Conservation (phyloP, 2,113 vertebrate genomes). For the Corythornis cristatus region DNA sequence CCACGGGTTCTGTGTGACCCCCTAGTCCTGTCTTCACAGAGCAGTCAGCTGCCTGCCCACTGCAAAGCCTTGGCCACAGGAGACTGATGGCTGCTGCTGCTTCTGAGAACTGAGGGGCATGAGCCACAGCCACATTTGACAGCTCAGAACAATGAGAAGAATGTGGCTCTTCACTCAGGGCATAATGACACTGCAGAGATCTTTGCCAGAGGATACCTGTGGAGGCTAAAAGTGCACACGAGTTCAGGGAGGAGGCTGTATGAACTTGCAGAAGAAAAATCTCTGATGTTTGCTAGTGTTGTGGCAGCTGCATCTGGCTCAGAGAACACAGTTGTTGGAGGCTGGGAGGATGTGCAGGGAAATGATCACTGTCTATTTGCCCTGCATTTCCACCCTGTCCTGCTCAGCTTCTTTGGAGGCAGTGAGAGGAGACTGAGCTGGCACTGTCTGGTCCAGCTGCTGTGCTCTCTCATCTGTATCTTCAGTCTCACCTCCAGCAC, state of each 20-base stretch:
- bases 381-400: neutral
- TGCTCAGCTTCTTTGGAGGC: neutral
- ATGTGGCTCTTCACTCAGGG: neutral
- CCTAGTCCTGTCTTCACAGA: neutral
- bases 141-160: neutral
- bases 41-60: neutral
- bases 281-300: neutral
- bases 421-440: neutral
- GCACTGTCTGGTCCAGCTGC: neutral
- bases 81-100: neutral
- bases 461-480: neutral
- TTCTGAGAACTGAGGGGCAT: neutral
- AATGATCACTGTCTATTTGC: neutral
- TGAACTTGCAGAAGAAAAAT: neutral
- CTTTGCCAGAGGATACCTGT: neutral
- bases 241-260: neutral
- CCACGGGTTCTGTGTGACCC: neutral
- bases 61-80: neutral
- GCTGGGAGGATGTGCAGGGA: neutral
- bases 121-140: neutral
- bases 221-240: neutral
- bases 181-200: rapidly evolving
- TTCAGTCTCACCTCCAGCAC: neutral
- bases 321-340: neutral
- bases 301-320: neutral